A percentile compares a stretch with the other conserved stretches of the same genome.
These are phyloP conservation scores for Arbacia lixula DNA, from an alignment of 53 echinoderm and acorn worm species.

Conservation along the genomic window DNA sequence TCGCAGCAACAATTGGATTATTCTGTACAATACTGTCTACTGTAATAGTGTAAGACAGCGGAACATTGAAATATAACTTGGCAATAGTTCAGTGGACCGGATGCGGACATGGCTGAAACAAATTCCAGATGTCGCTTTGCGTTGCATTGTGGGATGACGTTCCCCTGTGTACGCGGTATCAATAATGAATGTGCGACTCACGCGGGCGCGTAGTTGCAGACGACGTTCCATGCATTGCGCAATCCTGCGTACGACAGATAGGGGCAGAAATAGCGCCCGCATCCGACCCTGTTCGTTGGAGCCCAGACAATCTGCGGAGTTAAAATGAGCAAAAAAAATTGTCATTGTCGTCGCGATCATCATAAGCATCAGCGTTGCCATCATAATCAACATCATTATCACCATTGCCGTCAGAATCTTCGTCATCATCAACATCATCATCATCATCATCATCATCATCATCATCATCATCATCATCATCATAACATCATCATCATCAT, in stretches of 20 bases:
- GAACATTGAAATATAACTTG: too few relatives aligned
- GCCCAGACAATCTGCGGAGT: constrained; percentile 80
- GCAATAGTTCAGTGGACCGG: too few relatives aligned
- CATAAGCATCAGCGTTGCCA: too few relatives aligned
- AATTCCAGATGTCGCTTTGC: too few relatives aligned
- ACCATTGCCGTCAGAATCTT: not conserved
- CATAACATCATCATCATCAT: not conserved
- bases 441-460: not conserved
- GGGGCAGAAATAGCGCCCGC: constrained; percentile 75
- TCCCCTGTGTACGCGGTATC: too few relatives aligned
- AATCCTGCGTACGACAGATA: constrained; percentile 8
- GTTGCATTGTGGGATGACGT: too few relatives aligned
- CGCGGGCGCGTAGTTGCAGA: constrained; percentile 94
- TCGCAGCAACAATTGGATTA: too few relatives aligned
- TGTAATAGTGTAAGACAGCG: too few relatives aligned
- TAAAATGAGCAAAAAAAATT: not conserved
- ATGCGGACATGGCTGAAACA: too few relatives aligned
- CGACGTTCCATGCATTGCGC: constrained; percentile 74
- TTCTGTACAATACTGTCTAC: too few relatives aligned
- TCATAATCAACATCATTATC: not conserved
- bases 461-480: not conserved
- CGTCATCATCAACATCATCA: not conserved
- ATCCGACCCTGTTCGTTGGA: constrained; percentile 73
- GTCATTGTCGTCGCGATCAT: not conserved
- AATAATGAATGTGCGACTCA: too few relatives aligned